Percentiles rank a stretch among this genome's conserved stretches.
phyloP scores from a whole-genome alignment of 2,888 invertebrate species.

The Stenodema calcarata region DNA sequence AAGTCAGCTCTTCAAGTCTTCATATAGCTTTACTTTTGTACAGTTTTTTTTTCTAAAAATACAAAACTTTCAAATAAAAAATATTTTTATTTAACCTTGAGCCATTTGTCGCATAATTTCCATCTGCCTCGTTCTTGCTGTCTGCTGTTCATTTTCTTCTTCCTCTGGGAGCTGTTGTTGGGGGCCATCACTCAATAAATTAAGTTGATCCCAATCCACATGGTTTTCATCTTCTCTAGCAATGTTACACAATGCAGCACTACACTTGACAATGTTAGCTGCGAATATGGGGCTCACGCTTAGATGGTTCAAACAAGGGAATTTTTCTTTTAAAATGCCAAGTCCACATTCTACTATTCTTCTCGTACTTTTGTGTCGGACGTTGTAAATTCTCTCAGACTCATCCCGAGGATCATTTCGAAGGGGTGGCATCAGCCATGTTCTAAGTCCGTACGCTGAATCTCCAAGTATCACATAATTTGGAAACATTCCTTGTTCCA shows the following conservation, averaged over 20 bases:
- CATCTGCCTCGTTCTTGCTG: too few relatives aligned
- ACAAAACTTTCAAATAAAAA: too few relatives aligned
- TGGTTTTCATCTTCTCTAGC: neutral
- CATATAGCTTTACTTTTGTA: too few relatives aligned
- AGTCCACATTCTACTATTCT: conserved; percentile 49
- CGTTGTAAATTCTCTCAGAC: neutral
- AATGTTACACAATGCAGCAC: neutral
- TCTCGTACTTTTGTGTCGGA: conserved; percentile 49
- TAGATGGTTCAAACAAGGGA: neutral
- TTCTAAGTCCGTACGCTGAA: conserved; percentile 41
- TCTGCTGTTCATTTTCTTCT: too few relatives aligned
- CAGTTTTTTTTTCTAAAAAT: too few relatives aligned
- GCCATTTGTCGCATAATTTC: too few relatives aligned
- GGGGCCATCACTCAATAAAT: too few relatives aligned
- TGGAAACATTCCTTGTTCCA: neutral
- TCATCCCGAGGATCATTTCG: conserved; percentile 34
- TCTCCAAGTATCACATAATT: conserved; percentile 29
- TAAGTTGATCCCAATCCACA: neutral
- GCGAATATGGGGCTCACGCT: neutral
- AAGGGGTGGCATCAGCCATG: conserved; percentile 50
- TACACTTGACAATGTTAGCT: neutral
- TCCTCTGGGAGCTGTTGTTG: too few relatives aligned
- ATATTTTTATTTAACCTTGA: too few relatives aligned
- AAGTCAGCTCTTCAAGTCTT: too few relatives aligned
- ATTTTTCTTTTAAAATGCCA: neutral